Conservation (phyloP, 2,113 vertebrate genomes). For the Mobula birostris region DNA sequence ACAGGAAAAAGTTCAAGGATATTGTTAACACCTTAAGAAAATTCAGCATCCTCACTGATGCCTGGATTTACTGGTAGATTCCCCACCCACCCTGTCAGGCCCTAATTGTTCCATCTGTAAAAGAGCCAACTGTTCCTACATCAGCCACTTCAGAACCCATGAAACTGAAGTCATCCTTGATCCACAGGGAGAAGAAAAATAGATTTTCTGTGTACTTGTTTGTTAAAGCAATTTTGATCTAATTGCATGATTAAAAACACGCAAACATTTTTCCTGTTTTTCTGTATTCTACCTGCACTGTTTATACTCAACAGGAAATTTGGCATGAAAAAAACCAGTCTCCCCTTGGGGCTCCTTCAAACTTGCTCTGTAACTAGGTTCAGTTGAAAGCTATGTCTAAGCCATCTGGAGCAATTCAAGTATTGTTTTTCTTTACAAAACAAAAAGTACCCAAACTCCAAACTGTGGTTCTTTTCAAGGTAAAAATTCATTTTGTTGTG, state of each 20-base stretch:
- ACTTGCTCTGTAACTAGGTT: not conserved
- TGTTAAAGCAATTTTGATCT: constrained; percentile 13
- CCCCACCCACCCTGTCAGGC: no score
- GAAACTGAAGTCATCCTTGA: no score
- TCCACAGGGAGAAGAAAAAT: no score
- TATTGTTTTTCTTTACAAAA: not conserved
- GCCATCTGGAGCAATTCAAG: not conserved
- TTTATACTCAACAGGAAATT: not conserved
- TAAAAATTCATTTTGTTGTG: not conserved
- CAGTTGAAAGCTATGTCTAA: not conserved
- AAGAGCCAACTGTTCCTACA: no score
- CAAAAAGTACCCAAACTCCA: not conserved
- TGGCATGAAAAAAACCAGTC: not conserved
- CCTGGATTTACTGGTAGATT: no score
- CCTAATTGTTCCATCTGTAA: no score
- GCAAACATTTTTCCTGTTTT: not conserved
- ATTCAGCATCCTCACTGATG: no score
- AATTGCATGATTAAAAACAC: not conserved
- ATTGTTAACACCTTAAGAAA: no score
- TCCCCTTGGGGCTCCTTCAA: not conserved
- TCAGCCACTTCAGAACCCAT: no score
- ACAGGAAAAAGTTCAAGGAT: no score
- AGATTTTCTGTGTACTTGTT: not conserved
- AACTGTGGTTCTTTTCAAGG: not conserved
- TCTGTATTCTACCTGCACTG: not conserved